Conservation (phyloP, 2,797 vertebrate species). For the Anas flavirostris region DNA sequence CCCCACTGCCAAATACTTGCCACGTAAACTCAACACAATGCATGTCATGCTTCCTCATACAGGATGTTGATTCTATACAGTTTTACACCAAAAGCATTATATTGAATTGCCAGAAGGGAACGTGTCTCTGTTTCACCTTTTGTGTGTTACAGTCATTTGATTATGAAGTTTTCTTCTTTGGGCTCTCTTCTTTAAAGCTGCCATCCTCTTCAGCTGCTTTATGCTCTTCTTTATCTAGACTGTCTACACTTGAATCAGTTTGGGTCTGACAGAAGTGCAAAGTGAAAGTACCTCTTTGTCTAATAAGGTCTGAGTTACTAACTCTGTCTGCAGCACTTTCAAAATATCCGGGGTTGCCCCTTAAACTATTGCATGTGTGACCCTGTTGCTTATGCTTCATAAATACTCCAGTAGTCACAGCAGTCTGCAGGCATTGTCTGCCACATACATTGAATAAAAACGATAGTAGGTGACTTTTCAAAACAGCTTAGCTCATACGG, state of each 20-base stretch:
- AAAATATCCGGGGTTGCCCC: not conserved
- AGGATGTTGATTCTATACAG: not conserved
- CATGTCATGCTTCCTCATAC: not conserved
- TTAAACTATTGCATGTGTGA: not conserved
- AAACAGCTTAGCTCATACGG: not conserved
- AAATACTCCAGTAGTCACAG: not conserved
- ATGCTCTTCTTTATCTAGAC: rapidly evolving
- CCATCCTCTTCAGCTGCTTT: not conserved
- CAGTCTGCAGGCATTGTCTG: not conserved
- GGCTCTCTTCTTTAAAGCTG: not conserved
- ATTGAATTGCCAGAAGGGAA: not conserved
- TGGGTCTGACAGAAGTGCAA: not conserved
- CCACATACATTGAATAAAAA: not conserved
- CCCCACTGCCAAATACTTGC: not conserved
- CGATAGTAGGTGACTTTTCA: not conserved
- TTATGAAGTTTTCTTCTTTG: not conserved
- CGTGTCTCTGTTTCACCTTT: not conserved
- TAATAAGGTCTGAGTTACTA: not conserved
- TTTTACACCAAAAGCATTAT: not conserved
- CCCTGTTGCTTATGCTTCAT: not conserved
- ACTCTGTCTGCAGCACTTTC: not conserved
- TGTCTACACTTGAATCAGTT: not conserved
- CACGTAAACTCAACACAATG: rapidly evolving
- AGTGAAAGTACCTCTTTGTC: not conserved
- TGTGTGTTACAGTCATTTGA: not conserved